phyloP scores from a whole-genome alignment of 2,888 invertebrate species.

The Tetragnatha montana region DNA sequence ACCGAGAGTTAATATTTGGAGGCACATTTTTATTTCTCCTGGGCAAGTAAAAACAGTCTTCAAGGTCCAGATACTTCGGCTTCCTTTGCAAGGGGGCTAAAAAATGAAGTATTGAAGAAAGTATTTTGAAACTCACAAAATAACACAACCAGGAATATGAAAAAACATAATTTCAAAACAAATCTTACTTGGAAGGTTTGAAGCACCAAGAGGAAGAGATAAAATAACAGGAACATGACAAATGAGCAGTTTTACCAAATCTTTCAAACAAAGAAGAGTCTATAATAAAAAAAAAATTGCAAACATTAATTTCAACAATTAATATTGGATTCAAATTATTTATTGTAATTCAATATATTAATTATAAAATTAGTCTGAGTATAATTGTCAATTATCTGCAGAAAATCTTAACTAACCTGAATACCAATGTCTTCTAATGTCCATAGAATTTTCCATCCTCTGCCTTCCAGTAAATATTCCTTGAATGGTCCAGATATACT shows the following conservation, averaged over 20 bases:
- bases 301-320: background rate
- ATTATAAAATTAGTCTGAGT: background rate
- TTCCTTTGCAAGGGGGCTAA: constrained; percentile 48
- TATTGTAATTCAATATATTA: background rate
- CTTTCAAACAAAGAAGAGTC: constrained; percentile 58
- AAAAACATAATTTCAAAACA: background rate
- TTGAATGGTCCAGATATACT: constrained; percentile 43
- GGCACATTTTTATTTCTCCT: constrained; percentile 19
- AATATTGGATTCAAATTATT: background rate
- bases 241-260: constrained; percentile 57
- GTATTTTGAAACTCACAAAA: background rate
- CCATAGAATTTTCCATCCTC: constrained; percentile 70
- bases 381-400: background rate
- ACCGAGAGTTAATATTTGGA: constrained; percentile 18
- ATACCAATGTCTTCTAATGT: constrained; percentile 62
- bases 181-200: constrained; percentile 51
- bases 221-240: constrained; percentile 60
- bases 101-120: constrained; percentile 13
- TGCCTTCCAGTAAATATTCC: constrained; percentile 62
- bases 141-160: background rate
- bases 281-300: constrained; percentile 16
- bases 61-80: constrained; percentile 41
- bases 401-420: constrained; percentile 31
- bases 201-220: constrained; percentile 38
- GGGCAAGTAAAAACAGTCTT: constrained; percentile 30